Evolutionary conservation across 2,113 vertebrate species (phyloP).

Genomic region (Cyanistes caeruleus): DNA sequence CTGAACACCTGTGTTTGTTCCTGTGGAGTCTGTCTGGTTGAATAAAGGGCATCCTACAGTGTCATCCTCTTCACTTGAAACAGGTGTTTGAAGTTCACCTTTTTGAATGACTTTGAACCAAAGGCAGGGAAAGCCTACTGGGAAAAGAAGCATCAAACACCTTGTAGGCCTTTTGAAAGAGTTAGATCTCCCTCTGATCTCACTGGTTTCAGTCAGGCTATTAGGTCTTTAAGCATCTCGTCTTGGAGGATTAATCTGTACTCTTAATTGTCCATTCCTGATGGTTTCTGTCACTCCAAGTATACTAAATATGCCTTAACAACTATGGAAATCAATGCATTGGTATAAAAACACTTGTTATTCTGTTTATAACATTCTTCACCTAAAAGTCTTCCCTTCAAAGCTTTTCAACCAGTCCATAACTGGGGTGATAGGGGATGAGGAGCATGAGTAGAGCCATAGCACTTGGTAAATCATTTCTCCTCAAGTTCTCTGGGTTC

Average conservation of each 20-base stretch:
- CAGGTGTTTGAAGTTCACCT: constrained; percentile 34
- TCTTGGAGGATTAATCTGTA: constrained; percentile 45
- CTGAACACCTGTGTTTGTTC: neutral
- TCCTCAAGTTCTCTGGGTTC: neutral
- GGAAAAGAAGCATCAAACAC: neutral
- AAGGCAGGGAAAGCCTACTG: neutral
- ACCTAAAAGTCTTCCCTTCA: neutral
- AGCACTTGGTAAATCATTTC: neutral
- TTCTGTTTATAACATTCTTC: neutral
- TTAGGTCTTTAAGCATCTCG: constrained; percentile 16
- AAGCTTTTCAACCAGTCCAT: neutral
- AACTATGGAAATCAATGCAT: neutral
- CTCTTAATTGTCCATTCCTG: neutral
- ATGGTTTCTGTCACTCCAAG: neutral
- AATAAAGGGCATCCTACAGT: neutral
- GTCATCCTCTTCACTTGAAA: neutral
- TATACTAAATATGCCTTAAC: neutral
- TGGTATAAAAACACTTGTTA: neutral
- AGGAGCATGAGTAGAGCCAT: neutral
- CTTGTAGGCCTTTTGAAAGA: neutral
- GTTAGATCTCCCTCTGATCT: constrained; percentile 38
- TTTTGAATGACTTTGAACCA: neutral
- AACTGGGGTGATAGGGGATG: neutral
- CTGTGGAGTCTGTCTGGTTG: neutral
- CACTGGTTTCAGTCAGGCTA: neutral